Percentiles rank a stretch among this genome's conserved stretches.
Evolutionary conservation across 2,888 invertebrate genomes (phyloP).

Genomic region (Agrotis exclamationis): DNA sequence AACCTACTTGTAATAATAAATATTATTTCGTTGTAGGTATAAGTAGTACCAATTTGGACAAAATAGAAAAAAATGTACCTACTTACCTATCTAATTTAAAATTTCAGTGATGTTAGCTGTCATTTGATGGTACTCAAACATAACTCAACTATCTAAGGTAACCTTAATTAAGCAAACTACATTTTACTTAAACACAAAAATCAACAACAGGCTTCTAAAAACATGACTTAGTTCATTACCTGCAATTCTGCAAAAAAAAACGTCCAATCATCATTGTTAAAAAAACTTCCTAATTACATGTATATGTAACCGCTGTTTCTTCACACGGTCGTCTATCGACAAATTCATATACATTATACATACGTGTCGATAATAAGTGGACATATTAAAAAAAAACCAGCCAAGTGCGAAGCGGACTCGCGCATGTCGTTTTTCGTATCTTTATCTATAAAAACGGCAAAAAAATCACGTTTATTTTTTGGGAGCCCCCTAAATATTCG

Average conservation of each 20-base stretch:
- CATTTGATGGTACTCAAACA: neutral
- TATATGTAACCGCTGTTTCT: constrained; percentile 55
- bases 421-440: too few species aligned
- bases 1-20: too few species aligned
- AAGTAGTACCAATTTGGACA: too few species aligned
- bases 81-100: neutral
- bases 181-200: neutral
- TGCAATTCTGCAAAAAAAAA: constrained; percentile 32
- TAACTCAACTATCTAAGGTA: constrained; percentile 11
- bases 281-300: constrained; percentile 49
- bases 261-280: constrained; percentile 25
- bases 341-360: constrained; percentile 44
- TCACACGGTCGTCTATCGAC: constrained; percentile 60
- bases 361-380: constrained; percentile 68
- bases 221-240: constrained; percentile 20
- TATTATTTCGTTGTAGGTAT: too few species aligned
- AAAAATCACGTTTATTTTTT: too few species aligned
- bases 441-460: too few species aligned
- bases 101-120: neutral
- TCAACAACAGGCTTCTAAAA: constrained; percentile 15
- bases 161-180: constrained; percentile 16
- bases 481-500: too few species aligned
- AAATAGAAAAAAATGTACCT: too few species aligned
- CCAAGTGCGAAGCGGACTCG: too few species aligned
- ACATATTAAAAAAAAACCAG: constrained; percentile 59